Percentiles rank a stretch among this genome's conserved stretches.
These are phyloP conservation scores for Rhynchonema sp. DNA, from an alignment of 2,888 invertebrate genomes.

Conservation along the genomic window DNA sequence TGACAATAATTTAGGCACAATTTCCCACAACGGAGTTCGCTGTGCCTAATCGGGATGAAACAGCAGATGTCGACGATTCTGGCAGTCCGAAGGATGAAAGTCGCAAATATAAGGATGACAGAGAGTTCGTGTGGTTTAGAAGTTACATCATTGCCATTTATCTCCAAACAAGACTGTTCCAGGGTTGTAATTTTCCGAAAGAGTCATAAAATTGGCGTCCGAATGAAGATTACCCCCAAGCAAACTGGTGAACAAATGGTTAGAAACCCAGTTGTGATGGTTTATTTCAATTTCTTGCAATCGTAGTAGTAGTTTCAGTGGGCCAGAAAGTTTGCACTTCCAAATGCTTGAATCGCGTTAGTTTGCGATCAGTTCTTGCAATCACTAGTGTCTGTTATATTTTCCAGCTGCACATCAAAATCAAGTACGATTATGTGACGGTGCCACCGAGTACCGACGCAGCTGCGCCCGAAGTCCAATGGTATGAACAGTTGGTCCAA, in stretches of 20 bases:
- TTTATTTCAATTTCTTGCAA: background rate
- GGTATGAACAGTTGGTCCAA: background rate
- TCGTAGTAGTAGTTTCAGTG: too few relatives aligned
- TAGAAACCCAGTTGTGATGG: too few relatives aligned
- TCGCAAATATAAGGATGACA: background rate
- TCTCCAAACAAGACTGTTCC: background rate
- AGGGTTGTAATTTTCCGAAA: background rate
- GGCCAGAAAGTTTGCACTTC: too few relatives aligned
- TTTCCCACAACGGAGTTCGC: background rate
- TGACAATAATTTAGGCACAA: background rate
- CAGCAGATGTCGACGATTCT: background rate
- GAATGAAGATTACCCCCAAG: background rate
- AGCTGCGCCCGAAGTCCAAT: background rate
- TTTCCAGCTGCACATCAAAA: background rate
- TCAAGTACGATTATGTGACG: background rate
- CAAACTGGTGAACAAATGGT: background rate
- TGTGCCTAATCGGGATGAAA: background rate
- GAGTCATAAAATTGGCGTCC: background rate
- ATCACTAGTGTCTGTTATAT: too few relatives aligned
- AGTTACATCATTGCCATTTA: background rate
- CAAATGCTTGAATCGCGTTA: too few relatives aligned
- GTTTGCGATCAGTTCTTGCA: too few relatives aligned
- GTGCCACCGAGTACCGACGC: background rate
- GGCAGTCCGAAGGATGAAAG: background rate
- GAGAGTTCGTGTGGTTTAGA: background rate